These are phyloP conservation scores for Phrixothrix hirtus DNA, from an alignment of 2,888 invertebrate genomes.

Conservation along the genomic window DNA sequence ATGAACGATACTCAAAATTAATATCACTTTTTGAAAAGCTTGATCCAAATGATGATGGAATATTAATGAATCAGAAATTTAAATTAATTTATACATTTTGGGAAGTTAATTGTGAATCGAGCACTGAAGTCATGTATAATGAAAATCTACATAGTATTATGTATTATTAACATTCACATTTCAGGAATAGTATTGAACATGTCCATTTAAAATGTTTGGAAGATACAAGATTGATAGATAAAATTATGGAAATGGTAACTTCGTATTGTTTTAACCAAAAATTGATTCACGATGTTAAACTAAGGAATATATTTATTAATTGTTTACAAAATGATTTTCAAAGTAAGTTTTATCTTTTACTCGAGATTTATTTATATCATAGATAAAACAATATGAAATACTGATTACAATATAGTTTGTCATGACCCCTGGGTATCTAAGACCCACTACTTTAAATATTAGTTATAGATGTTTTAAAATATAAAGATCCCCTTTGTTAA, in stretches of 20 bases:
- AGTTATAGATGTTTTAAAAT: no score
- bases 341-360: no score
- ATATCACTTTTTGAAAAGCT: constrained; percentile 45
- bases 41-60: constrained; percentile 51
- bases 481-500: no score
- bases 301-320: constrained; percentile 42
- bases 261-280: constrained; percentile 45
- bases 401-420: no score
- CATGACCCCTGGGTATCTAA: no score
- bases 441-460: no score
- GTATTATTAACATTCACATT: constrained; percentile 31
- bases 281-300: constrained; percentile 36
- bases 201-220: constrained; percentile 46
- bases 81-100: constrained; percentile 47
- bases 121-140: constrained; percentile 46
- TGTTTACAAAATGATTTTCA: constrained; percentile 50
- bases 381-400: no score
- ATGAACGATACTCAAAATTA: constrained; percentile 40
- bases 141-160: background rate
- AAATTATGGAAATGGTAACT: constrained; percentile 47
- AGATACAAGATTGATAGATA: constrained; percentile 47
- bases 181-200: constrained; percentile 47
- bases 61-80: constrained; percentile 51
- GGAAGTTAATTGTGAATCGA: constrained; percentile 43
- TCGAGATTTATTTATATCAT: no score